Percentiles rank a stretch among this genome's conserved stretches.
phyloP scores from a whole-genome alignment of 1,140 invertebrate species.

The Chlorops oryzae region DNA sequence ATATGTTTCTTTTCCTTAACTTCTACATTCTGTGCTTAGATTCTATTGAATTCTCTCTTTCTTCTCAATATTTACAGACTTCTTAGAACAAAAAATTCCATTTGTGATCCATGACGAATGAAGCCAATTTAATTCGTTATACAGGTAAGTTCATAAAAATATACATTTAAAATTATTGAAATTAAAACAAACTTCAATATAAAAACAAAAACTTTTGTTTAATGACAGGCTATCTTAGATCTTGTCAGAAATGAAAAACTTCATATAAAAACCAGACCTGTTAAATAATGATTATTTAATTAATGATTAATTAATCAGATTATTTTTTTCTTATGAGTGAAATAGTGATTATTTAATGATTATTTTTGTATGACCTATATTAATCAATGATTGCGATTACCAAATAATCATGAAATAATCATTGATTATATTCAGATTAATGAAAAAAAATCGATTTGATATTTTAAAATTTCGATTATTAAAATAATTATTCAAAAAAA shows the following conservation, averaged over 20 bases:
- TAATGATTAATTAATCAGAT: no score
- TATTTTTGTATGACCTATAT: no score
- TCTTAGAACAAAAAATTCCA: background rate
- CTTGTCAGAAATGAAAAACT: no score
- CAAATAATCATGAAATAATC: background rate
- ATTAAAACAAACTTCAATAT: background rate
- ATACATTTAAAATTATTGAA: background rate
- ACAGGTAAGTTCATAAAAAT: background rate
- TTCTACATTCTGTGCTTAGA: no score
- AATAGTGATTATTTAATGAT: no score
- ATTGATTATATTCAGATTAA: background rate
- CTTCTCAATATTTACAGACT: no score
- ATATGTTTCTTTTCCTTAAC: no score
- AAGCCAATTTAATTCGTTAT: background rate
- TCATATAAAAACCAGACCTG: no score
- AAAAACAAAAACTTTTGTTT: background rate
- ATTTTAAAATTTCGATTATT: background rate
- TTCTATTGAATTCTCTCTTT: no score
- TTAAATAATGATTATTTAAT: no score
- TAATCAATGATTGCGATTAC: no score
- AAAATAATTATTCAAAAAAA: background rate
- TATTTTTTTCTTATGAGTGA: no score
- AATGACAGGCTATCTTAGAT: background rate
- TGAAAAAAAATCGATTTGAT: background rate
- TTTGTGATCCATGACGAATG: background rate